A percentile compares a stretch with the other conserved stretches of the same genome.
phyloP scores from a whole-genome alignment of 2,113 vertebrate species.

The Bostrychus sinensis region DNA sequence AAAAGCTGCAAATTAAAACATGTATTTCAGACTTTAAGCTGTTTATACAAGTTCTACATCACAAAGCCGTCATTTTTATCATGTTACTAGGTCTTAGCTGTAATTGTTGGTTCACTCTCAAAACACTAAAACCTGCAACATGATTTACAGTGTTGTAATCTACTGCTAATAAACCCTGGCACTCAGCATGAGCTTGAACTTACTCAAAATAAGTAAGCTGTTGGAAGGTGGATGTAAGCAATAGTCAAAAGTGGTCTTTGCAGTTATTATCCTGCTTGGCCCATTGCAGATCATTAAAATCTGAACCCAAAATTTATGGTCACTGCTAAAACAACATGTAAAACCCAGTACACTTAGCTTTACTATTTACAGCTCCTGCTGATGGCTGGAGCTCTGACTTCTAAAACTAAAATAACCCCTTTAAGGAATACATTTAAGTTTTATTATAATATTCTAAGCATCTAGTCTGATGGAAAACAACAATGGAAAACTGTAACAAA shows the following conservation, averaged over 20 bases:
- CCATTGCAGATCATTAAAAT: conserved; percentile 30
- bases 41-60: not conserved
- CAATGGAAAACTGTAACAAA: no score
- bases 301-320: conserved; percentile 52
- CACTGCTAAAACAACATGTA: conserved; percentile 36
- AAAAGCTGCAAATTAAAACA: not conserved
- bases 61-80: not conserved
- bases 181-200: conserved; percentile 9
- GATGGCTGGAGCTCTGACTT: not conserved
- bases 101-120: not conserved
- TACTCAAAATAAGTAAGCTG: conserved; percentile 9
- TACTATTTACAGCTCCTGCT: conserved; percentile 3
- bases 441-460: no score
- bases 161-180: conserved; percentile 8
- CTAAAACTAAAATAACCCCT: not conserved
- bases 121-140: not conserved
- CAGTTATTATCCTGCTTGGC: conserved; percentile 35
- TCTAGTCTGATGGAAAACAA: no score
- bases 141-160: conserved; percentile 22
- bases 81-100: not conserved
- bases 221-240: conserved; percentile 16
- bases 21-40: not conserved
- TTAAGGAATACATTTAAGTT: not conserved
- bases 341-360: conserved; percentile 34
- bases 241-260: conserved; percentile 27